Base-by-base conservation (phyloP, 2,888 invertebrate species). In the Brenthis ino region DNA sequence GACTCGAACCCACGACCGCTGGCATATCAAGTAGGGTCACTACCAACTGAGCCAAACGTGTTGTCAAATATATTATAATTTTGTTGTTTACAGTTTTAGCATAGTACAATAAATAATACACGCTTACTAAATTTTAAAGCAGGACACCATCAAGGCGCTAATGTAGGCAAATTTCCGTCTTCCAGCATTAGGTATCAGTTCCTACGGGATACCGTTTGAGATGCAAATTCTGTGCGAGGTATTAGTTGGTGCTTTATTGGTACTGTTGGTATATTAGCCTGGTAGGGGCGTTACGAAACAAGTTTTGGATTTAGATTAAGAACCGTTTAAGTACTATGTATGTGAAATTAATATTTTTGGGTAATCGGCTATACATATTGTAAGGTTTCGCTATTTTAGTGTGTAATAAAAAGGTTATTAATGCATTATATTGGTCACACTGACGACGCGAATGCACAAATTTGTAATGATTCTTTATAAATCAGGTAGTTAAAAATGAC, bases 141-240 rank as follows among this genome's bases (percentile, higher is more conserved):
- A 20, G n/a, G 43, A 37, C 16, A 24, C 54, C 55, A 67, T 63
- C 48, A 67, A 50, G 4, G 56, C n/a, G 57, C 56, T 87, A 86
- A 89, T 86, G 84, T 80, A 76, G 78, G 82, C 80, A 80, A 85
- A 85, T 87, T 82, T 80, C 84, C 81, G 76, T 84, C 86, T 85
- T 79, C 70, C 75, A 73, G 70, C 68, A 76, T 77, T 77, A 72
- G 72, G 51, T 63, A 51, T 63, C 61, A 70, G 72, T 70, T 77
- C 78, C 76, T 74, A 63, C 57, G 76, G 78, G 80, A 75, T 72
- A 77, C 66, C 77, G 77, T 81, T 82, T 81, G 89, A 87, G 84
- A 91, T 91, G 90, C 87, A 86, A 91, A 91, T 90, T 85, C 80
- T 78, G 83, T 81, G 82, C 81, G 80, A 84, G 83, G 85, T 86